These are phyloP conservation scores for Megalonaias nervosa DNA, from an alignment of 1,140 invertebrate genomes.

Conservation along the genomic window DNA sequence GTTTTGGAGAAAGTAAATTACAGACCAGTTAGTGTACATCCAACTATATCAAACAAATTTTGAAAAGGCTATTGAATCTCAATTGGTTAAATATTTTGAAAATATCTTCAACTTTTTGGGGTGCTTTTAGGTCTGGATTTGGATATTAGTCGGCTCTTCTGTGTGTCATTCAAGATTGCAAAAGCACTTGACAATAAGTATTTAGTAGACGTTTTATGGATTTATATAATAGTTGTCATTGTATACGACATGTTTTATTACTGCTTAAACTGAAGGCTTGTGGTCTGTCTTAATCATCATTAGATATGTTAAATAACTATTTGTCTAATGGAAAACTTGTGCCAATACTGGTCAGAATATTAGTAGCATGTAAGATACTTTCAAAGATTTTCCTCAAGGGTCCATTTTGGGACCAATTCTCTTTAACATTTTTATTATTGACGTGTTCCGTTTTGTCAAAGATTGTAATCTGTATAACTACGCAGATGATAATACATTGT, in stretches of 20 bases:
- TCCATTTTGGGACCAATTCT: neutral
- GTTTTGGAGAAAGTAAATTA: conserved; percentile 5
- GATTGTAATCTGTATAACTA: conserved; percentile 10
- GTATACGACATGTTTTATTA: neutral
- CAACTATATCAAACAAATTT: conserved; percentile 11
- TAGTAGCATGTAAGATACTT: conserved; percentile 1
- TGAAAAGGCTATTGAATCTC: conserved; percentile 8
- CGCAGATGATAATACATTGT: conserved; percentile 12
- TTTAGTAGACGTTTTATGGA: neutral
- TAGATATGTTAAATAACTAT: conserved; percentile 4
- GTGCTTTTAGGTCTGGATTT: conserved; percentile 17
- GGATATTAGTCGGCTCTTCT: neutral
- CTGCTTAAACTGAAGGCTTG: conserved; percentile 8
- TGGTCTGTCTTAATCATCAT: neutral
- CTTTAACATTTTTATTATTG: neutral
- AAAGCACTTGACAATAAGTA: conserved; percentile 17
- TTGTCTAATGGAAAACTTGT: conserved; percentile 9
- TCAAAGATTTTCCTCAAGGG: neutral
- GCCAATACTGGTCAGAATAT: neutral
- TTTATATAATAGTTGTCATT: neutral
- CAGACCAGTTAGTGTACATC: conserved; percentile 1
- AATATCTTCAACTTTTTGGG: conserved; percentile 1
- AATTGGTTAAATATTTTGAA: conserved; percentile 3
- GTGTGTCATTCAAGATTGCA: conserved; percentile 5
- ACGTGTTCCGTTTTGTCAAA: neutral